phyloP scores from a whole-genome alignment of 2,888 invertebrate species.

The Oligia fasciuncula region DNA sequence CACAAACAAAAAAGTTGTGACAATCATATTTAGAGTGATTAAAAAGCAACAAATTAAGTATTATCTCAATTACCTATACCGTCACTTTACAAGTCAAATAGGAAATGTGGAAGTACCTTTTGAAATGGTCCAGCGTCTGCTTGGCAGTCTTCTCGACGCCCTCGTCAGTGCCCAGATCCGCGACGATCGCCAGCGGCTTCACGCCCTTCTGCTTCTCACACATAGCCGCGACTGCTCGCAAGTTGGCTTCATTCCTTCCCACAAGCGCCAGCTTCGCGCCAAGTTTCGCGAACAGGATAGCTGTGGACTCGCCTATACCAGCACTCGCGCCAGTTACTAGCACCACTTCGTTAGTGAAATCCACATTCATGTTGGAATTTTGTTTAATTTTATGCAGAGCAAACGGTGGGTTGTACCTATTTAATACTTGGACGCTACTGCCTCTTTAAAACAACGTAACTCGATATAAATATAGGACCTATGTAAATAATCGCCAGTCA shows the following conservation, averaged over 20 bases:
- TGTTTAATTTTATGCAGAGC: too few species aligned
- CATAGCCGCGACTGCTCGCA: constrained; percentile 64
- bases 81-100: too few species aligned
- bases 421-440: too few species aligned
- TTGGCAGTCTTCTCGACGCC: constrained; percentile 71
- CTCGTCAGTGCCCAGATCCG: constrained; percentile 74
- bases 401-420: too few species aligned
- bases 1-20: too few species aligned
- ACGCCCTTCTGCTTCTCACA: constrained; percentile 66
- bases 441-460: too few species aligned
- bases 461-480: too few species aligned
- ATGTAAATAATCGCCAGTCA: neutral
- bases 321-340: constrained; percentile 76
- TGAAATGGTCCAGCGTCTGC: constrained; percentile 69
- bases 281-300: constrained; percentile 69
- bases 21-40: too few species aligned
- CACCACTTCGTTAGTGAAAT: constrained; percentile 73
- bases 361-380: constrained; percentile 37
- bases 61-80: neutral
- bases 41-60: neutral
- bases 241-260: constrained; percentile 68
- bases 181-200: constrained; percentile 68
- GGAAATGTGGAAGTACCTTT: constrained; percentile 51
- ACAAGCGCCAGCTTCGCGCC: constrained; percentile 72
- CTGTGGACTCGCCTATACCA: constrained; percentile 73